Conservation (phyloP, 2,888 invertebrate genomes). For the Podabrus alpinus region DNA sequence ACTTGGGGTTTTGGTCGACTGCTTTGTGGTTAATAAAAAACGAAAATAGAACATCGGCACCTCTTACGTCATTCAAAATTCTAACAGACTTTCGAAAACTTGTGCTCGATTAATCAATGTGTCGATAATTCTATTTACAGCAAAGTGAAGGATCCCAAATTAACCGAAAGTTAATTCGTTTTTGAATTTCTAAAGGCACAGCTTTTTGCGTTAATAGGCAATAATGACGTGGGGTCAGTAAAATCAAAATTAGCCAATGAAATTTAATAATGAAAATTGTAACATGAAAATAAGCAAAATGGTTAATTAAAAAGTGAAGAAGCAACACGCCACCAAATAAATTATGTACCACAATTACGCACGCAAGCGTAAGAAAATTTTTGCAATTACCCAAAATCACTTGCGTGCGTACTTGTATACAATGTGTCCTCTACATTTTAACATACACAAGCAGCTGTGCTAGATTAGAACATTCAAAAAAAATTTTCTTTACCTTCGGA, state of each 20-base stretch:
- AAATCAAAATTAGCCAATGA: neutral
- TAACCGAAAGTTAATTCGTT: neutral
- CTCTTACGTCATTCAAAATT: neutral
- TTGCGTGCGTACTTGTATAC: neutral
- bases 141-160: neutral
- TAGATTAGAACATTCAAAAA: conserved; percentile 11
- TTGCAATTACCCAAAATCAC: neutral
- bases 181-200: conserved; percentile 5
- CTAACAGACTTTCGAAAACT: neutral
- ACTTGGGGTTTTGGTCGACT: too few relatives aligned
- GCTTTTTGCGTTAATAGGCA: neutral
- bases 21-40: neutral
- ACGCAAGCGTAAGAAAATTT: neutral
- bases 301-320: neutral
- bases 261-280: neutral
- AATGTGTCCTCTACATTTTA: neutral
- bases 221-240: neutral
- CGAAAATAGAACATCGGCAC: neutral
- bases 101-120: neutral
- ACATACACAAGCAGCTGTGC: conserved; percentile 6
- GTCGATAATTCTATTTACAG: neutral
- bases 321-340: neutral
- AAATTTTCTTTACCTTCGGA: conserved; percentile 8
- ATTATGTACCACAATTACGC: neutral
- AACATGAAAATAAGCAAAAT: neutral